Evolutionary conservation across 2,797 vertebrate species (phyloP).

Genomic region (Gymnopithys bicolor): DNA sequence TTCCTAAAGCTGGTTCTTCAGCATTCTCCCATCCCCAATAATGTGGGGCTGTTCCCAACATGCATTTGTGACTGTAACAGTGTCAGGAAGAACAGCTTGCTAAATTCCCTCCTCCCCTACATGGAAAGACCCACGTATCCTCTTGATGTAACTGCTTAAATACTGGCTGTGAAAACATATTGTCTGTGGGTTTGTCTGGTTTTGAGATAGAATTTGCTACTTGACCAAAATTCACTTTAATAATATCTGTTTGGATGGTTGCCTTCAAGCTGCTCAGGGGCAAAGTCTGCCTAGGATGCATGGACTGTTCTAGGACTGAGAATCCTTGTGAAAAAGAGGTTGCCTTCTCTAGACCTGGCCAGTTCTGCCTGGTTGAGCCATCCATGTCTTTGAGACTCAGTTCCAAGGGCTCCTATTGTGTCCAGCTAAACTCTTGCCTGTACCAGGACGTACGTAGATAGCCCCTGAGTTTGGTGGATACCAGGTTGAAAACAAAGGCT

Average conservation of each 20-base stretch:
- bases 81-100: not conserved
- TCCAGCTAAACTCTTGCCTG: not conserved
- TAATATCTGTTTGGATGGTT: not conserved
- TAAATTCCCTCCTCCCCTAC: not conserved
- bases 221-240: not conserved
- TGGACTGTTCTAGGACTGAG: not conserved
- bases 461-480: not conserved
- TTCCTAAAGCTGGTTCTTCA: not conserved
- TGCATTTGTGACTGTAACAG: rapidly evolving
- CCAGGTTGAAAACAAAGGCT: not conserved
- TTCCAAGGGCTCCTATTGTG: not conserved
- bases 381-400: not conserved
- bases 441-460: not conserved
- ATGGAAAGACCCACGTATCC: not conserved
- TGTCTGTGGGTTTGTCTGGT: not conserved
- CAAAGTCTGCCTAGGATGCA: not conserved
- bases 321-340: not conserved
- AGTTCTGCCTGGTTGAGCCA: not conserved
- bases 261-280: not conserved
- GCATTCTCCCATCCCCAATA: not conserved
- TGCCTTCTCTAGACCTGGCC: not conserved
- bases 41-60: not conserved
- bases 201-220: not conserved
- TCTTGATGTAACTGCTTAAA: not conserved
- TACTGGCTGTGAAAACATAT: not conserved